These are phyloP conservation scores for Entomobrya proxima DNA, from an alignment of 2,888 invertebrate species.

Conservation along the genomic window DNA sequence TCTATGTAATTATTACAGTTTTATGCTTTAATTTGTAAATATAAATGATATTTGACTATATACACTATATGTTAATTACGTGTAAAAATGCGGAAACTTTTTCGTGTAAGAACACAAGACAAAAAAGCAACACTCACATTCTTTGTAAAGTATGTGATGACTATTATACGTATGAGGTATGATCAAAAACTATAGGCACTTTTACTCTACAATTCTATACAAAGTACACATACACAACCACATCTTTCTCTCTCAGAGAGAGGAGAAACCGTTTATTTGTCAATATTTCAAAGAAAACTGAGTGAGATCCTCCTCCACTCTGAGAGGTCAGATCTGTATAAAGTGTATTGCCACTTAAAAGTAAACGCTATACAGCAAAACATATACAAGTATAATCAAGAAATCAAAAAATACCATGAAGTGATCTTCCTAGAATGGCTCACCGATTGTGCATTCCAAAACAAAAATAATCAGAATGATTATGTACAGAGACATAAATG, in stretches of 20 bases:
- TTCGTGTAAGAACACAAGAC: not conserved
- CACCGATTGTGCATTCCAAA: conserved; percentile 68
- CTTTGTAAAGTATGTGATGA: conserved; percentile 15
- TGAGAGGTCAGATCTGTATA: conserved; percentile 52
- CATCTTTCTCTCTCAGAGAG: conserved; percentile 3
- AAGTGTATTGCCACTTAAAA: conserved; percentile 55
- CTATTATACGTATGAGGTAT: not conserved
- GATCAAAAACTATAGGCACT: not conserved
- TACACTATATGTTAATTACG: not conserved
- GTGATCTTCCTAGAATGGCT: conserved; percentile 68
- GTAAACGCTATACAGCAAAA: conserved; percentile 49
- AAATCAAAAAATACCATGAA: conserved; percentile 64
- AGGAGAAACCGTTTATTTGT: not conserved
- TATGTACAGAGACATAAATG: conserved; percentile 54
- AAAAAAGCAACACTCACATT: not conserved
- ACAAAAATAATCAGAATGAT: conserved; percentile 40
- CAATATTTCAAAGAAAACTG: not conserved
- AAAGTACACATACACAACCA: not conserved
- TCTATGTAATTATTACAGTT: not conserved
- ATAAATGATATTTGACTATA: no score
- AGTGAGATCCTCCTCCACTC: conserved; percentile 27
- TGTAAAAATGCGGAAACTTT: conserved; percentile 17
- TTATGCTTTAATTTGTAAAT: conserved; percentile 41
- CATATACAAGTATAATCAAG: conserved; percentile 47
- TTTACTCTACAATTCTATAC: conserved; percentile 1